These are phyloP conservation scores for Netelia virgata DNA, from an alignment of 2,888 invertebrate genomes.

Conservation along the genomic window DNA sequence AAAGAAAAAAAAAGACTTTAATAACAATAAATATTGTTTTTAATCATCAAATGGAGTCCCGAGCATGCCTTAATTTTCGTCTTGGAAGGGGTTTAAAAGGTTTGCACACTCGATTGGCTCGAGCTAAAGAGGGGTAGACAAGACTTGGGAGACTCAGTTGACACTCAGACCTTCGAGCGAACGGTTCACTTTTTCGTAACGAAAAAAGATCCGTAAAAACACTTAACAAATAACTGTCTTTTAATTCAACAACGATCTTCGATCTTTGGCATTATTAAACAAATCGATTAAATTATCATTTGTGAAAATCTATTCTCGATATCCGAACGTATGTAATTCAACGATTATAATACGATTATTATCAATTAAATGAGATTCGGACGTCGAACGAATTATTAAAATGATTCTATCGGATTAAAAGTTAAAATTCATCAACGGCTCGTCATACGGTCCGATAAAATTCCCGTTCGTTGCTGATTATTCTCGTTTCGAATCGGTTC, in stretches of 20 bases:
- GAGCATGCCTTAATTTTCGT: slow-evolving; percentile 41
- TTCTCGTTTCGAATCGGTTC: not conserved
- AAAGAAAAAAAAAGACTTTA: slow-evolving; percentile 7
- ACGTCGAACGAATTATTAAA: not conserved
- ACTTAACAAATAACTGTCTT: not conserved
- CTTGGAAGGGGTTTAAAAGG: slow-evolving; percentile 40
- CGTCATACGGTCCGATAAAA: not conserved
- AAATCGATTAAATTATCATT: too few species aligned
- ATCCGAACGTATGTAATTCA: too few species aligned
- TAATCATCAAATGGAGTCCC: slow-evolving; percentile 39
- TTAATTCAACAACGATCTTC: not conserved
- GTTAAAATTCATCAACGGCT: slow-evolving; percentile 4
- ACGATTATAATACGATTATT: too few species aligned
- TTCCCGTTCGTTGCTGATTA: not conserved
- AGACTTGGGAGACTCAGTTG: slow-evolving; percentile 51
- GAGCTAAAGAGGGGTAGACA: slow-evolving; percentile 12
- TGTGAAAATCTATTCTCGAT: too few species aligned
- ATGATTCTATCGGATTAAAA: not conserved
- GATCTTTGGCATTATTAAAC: not conserved
- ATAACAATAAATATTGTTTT: not conserved
- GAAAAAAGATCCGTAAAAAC: not conserved
- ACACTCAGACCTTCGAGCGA: slow-evolving; percentile 43
- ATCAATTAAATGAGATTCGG: too few species aligned
- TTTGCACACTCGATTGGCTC: slow-evolving; percentile 40
- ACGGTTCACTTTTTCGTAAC: slow-evolving; percentile 45